Percentiles rank a stretch among this genome's conserved stretches.
Conservation (phyloP, 2,888 invertebrate genomes). For the Pycnomerus fuliginosus region DNA sequence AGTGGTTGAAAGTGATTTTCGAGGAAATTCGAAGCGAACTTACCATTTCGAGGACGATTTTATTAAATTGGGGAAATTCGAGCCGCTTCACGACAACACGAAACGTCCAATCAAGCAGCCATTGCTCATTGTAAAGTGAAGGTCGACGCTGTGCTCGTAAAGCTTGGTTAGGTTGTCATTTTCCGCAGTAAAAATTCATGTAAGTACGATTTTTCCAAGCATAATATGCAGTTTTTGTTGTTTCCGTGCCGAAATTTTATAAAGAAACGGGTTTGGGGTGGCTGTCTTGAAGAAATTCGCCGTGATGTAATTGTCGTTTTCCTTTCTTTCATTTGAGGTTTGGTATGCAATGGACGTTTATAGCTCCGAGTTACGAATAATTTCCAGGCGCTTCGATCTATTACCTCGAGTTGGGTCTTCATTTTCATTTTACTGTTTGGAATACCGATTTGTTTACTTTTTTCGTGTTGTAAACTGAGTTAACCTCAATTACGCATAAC, state of each 20-base stretch:
- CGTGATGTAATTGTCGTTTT: slow-evolving; percentile 48
- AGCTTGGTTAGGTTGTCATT: slow-evolving; percentile 54
- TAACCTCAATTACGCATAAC: slow-evolving; percentile 54
- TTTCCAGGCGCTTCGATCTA: slow-evolving; percentile 6
- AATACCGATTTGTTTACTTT: slow-evolving; percentile 52
- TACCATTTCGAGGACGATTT: no score
- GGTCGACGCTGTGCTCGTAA: slow-evolving; percentile 50
- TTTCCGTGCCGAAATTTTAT: background rate
- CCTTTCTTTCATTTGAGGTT: slow-evolving; percentile 35
- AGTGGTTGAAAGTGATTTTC: no score
- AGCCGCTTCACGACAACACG: slow-evolving; percentile 9
- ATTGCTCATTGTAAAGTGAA: slow-evolving; percentile 42
- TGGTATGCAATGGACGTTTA: slow-evolving; percentile 43
- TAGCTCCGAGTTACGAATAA: slow-evolving; percentile 36
- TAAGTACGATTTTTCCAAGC: slow-evolving; percentile 35
- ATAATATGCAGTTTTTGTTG: background rate
- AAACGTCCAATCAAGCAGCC: slow-evolving; percentile 39
- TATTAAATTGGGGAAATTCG: no score
- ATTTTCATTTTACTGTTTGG: no score
- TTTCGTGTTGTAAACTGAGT: slow-evolving; percentile 47
- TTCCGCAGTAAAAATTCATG: slow-evolving; percentile 41
- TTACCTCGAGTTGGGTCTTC: background rate
- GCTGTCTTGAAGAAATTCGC: slow-evolving; percentile 20
- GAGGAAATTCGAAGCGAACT: no score
- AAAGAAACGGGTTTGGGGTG: slow-evolving; percentile 2